Base-by-base conservation (phyloP, 2,888 invertebrate genomes). In the Parascotia fuliginaria region DNA sequence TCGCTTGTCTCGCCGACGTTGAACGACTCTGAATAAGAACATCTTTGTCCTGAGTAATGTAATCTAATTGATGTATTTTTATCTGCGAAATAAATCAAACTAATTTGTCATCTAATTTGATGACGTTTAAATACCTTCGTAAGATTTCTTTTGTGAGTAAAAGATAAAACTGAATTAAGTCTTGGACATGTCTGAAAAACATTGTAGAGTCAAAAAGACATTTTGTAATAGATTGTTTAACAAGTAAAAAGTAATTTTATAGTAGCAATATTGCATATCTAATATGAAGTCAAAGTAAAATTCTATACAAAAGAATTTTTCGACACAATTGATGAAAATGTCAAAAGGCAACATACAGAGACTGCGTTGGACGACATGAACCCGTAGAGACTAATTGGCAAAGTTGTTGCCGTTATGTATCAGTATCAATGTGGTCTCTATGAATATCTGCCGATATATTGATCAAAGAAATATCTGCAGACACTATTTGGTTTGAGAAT, bases 41-140 rank as follows among this genome's bases (percentile, higher is more conserved):
- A n/a, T 54, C 40, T 27, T 9, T 9, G 5, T 46, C 45, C 57
- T 59, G 40, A 22, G 6, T 31, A 24, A 9, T 19, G 40, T 28
- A 37, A 27, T 45, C 32, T 33, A 11, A 51, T 44, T 45, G 32
- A 44, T 36, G n/a, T 36, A 6, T 15, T 41, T 42, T 14, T 19
- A 22, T 34, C 7, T 34, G n/a, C 16, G 11, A 7, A 16, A 6
- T 16, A 42, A 33, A 15, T 1, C 7, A 9, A 15, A 15, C 15
- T 33, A 33, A 33, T 33, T 15, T 11, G 13, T 32, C 6, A 33
- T 33, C 33, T 33, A n/a, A 33, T 31, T 31, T 13, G 31, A 9
- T 33, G 33, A n/a, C 16, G 15, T 9, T 15, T 33, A n/a, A 16
- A 33, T 16, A 33, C 6, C 9, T 2, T 33, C 1, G 15, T 9